A percentile compares a stretch with the other conserved stretches of the same genome.
Evolutionary conservation across 2,113 vertebrate species (phyloP).

Genomic region (Irena cyanogastra): DNA sequence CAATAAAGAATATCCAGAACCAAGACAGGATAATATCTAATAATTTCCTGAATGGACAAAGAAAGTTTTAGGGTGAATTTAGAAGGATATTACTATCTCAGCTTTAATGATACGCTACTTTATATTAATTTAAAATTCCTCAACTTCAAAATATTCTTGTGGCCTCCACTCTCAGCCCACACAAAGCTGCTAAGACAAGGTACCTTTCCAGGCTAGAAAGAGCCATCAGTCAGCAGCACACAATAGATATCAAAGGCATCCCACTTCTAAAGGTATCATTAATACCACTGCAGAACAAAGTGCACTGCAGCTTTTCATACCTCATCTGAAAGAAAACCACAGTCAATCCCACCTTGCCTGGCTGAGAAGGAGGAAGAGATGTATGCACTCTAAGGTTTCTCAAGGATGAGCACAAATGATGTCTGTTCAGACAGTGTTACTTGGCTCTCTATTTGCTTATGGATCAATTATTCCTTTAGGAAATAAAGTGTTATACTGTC

Average conservation of each 20-base stretch:
- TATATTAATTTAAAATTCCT: conserved; percentile 16
- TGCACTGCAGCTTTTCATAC: conserved; percentile 32
- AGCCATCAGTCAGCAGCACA: neutral
- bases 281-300: neutral
- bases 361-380: neutral
- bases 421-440: neutral
- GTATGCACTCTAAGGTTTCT: neutral
- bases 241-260: neutral
- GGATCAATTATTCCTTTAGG: conserved; percentile 37
- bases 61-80: neutral
- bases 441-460: conserved; percentile 24
- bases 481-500: conserved; percentile 27
- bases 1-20: neutral
- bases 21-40: neutral
- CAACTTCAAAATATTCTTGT: neutral
- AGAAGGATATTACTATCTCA: neutral
- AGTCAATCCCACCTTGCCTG: neutral
- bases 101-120: neutral
- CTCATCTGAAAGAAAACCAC: conserved; percentile 10
- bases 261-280: neutral
- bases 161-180: neutral
- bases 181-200: neutral
- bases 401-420: neutral
- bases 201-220: neutral
- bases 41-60: conserved; percentile 37